A percentile compares a stretch with the other conserved stretches of the same genome.
Evolutionary conservation across 2,888 invertebrate genomes (phyloP).

Genomic region (Amiota minor): DNA sequence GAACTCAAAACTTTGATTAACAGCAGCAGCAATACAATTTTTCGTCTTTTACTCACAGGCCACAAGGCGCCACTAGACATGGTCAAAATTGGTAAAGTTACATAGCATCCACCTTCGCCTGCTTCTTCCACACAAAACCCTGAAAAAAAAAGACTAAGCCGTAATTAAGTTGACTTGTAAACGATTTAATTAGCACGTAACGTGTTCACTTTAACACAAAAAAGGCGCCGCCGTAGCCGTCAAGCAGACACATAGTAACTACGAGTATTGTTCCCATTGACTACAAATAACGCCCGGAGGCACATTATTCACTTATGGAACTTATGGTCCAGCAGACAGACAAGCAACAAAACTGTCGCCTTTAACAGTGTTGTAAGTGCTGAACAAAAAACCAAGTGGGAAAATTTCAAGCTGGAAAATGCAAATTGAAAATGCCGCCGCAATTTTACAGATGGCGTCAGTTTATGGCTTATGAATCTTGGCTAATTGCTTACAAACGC

Average conservation of each 20-base stretch:
- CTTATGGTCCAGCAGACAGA: slow-evolving; percentile 32
- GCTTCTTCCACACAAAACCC: not conserved
- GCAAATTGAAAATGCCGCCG: not conserved
- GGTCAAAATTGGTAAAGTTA: slow-evolving; percentile 14
- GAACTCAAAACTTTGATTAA: not conserved
- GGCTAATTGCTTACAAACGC: slow-evolving; percentile 18
- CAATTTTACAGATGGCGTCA: not conserved
- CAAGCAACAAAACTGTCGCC: slow-evolving; percentile 11
- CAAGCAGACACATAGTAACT: slow-evolving; percentile 7
- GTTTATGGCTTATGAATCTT: not conserved
- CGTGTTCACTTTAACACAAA: slow-evolving; percentile 61
- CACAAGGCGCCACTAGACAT: slow-evolving; percentile 29
- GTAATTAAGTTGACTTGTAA: slow-evolving; percentile 62
- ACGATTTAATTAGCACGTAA: slow-evolving; percentile 64
- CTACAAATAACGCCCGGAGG: slow-evolving; percentile 46
- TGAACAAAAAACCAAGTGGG: not conserved
- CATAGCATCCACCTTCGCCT: not conserved
- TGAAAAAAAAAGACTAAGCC: not conserved
- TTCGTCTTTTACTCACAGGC: slow-evolving; percentile 33
- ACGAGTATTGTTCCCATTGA: slow-evolving; percentile 44
- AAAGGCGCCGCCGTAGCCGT: slow-evolving; percentile 63
- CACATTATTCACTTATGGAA: slow-evolving; percentile 40
- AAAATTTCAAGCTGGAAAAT: slow-evolving; percentile 52
- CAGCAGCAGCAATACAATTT: slow-evolving; percentile 43
- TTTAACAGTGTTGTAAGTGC: slow-evolving; percentile 33